Base-by-base conservation (phyloP, 2,797 vertebrate genomes). In the Liasis olivaceus region DNA sequence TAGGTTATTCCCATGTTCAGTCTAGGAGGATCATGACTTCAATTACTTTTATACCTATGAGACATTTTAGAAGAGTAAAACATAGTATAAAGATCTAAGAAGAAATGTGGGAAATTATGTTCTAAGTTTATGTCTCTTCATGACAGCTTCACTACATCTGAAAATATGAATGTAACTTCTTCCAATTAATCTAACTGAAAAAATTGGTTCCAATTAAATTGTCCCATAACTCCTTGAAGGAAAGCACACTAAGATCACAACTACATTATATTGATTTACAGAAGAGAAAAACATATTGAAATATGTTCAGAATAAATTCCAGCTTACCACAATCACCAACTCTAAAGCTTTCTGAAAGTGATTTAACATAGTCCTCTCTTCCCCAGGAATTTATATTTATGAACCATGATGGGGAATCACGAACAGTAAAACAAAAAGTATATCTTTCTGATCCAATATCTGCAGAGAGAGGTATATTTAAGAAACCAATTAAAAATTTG, bases 331-430 rank as follows among this genome's bases (percentile, higher is more conserved):
- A 99, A 69, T 99, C 99, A 56, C 99, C 98, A 36, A 99, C 96
- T 90, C 94, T 97, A 94, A 99, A 99, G 96, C 98, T 98, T 94
- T 95, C 97, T 60, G 98, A 98, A 85, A 99, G 98, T 0, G 97
- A 95, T 60, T 97, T 98, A 93, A 99, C 96, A 28, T 99, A 99
- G 0, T 96, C 96, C 88, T 98, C 98, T 11, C 94, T 98, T 92
- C 99, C 99, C 99, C 99, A 99, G 72, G 98, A 98, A 13, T 97
- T 95, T 26, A 98, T 98, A 56, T 99, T 99, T 69, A 99, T 98
- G 93, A 99, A 99, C 86, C 97, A 97, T 69, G 97, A 96, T 0
- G 98, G 98, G 4, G 99, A 99, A 96, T 99, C 99, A 89, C 98
- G 99, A 36, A 99, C 93, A 28, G 99, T 99, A 92, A 99, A 99